Evolutionary conservation across 2,113 vertebrate species (phyloP).

Genomic region (Cavia aperea): DNA sequence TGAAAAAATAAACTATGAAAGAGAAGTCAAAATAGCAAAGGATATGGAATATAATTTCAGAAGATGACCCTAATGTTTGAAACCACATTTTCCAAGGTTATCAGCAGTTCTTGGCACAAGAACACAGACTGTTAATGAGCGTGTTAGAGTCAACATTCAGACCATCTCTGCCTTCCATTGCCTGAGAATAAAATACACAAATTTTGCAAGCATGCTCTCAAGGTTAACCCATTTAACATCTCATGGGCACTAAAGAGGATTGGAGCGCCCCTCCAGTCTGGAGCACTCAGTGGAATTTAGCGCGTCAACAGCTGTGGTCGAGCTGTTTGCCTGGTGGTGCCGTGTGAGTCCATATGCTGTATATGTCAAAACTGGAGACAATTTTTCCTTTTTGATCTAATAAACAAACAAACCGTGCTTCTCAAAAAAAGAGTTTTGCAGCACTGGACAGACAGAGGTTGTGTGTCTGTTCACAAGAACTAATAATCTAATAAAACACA

Average conservation of each 20-base stretch:
- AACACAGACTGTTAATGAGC: slow-evolving; percentile 10
- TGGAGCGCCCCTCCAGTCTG: slow-evolving; percentile 37
- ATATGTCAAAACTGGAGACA: slow-evolving; percentile 70
- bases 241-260: slow-evolving; percentile 24
- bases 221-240: slow-evolving; percentile 11
- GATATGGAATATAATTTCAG: neutral
- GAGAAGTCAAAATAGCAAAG: neutral
- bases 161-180: neutral
- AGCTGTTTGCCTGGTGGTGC: slow-evolving; percentile 53
- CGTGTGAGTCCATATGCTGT: slow-evolving; percentile 64
- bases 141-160: neutral
- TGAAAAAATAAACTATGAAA: neutral
- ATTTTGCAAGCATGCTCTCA: neutral
- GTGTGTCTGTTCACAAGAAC: slow-evolving; percentile 38
- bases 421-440: slow-evolving; percentile 28
- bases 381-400: slow-evolving; percentile 64
- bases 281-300: slow-evolving; percentile 60
- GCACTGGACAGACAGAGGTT: slow-evolving; percentile 45
- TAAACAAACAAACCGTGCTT: slow-evolving; percentile 65
- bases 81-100: neutral
- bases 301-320: slow-evolving; percentile 60
- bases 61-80: neutral
- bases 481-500: slow-evolving; percentile 61
- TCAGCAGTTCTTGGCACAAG: neutral
- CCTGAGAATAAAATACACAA: neutral